These are phyloP conservation scores for Meandrina meandrites DNA, from an alignment of 92 coral and sea anemone species.

Conservation along the genomic window DNA sequence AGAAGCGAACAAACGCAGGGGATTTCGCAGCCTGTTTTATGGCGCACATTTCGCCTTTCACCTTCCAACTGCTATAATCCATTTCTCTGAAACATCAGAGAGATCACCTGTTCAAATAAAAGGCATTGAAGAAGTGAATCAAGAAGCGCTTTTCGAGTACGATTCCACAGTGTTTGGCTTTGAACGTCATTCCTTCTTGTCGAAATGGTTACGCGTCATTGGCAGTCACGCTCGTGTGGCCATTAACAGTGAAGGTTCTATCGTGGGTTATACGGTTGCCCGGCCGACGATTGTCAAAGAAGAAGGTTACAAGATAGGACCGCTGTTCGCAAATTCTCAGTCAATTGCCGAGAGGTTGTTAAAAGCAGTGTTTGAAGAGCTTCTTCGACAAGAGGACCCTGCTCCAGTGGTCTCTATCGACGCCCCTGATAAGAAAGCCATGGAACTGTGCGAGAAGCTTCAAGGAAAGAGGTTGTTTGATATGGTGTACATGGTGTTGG, in stretches of 20 bases:
- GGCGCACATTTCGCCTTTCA: slow-evolving; percentile 15
- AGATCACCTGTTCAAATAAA: background rate
- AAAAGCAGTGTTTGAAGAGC: slow-evolving; percentile 46
- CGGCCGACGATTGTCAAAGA: too few species aligned
- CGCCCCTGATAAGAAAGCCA: background rate
- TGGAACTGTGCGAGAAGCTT: slow-evolving; percentile 13
- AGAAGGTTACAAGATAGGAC: too few species aligned
- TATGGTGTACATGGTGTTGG: background rate
- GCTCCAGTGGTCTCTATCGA: slow-evolving; percentile 23
- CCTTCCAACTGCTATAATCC: slow-evolving; percentile 14
- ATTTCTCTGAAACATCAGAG: background rate
- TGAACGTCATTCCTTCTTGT: slow-evolving; percentile 32
- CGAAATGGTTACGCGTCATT: slow-evolving; percentile 18
- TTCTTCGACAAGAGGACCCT: slow-evolving; percentile 4
- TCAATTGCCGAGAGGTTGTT: slow-evolving; percentile 45
- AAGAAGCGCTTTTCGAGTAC: slow-evolving; percentile 33
- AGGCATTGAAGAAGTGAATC: slow-evolving; percentile 28
- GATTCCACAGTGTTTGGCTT: slow-evolving; percentile 52
- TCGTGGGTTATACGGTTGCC: too few species aligned
- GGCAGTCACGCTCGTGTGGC: slow-evolving; percentile 53
- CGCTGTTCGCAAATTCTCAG: background rate
- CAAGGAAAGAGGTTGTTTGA: background rate
- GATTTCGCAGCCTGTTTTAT: background rate
- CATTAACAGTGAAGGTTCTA: background rate
- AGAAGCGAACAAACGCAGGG: background rate